Evolutionary conservation across 2,797 vertebrate species (phyloP).

Genomic region (Enteromius radiatus): DNA sequence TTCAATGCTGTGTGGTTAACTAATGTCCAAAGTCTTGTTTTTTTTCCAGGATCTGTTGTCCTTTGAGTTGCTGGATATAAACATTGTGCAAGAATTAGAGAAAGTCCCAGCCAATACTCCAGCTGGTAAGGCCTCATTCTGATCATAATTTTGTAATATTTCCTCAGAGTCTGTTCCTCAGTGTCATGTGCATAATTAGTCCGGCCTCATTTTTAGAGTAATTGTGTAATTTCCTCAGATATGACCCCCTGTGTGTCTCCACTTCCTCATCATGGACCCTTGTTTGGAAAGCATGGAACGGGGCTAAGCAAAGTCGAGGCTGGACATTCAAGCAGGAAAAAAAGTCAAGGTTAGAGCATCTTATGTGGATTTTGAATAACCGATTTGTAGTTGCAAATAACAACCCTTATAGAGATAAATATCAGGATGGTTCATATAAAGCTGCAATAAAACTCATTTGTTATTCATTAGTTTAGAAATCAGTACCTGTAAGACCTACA

Average conservation of each 20-base stretch:
- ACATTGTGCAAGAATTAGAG: slow-evolving; percentile 96
- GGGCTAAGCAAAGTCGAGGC: slow-evolving; percentile 81
- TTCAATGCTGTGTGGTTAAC: neutral
- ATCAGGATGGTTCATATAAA: neutral
- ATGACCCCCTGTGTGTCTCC: slow-evolving; percentile 93
- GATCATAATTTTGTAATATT: neutral
- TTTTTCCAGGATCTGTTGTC: slow-evolving; percentile 89
- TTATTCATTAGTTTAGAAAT: too few species aligned
- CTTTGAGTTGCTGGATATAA: slow-evolving; percentile 96
- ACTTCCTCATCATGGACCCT: slow-evolving; percentile 82
- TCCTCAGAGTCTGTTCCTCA: neutral
- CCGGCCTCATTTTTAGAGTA: slow-evolving; percentile 16
- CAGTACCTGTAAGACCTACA: too few species aligned
- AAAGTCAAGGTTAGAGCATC: slow-evolving; percentile 81
- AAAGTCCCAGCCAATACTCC: slow-evolving; percentile 92
- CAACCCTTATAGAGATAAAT: neutral
- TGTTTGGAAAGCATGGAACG: slow-evolving; percentile 80
- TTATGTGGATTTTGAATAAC: neutral
- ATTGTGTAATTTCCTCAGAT: slow-evolving; percentile 74
- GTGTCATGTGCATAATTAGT: slow-evolving; percentile 5
- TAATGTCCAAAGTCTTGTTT: slow-evolving; percentile 21
- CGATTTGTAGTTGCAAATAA: neutral
- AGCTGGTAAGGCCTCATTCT: slow-evolving; percentile 81
- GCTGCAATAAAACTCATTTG: neutral
- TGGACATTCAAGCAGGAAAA: slow-evolving; percentile 78